Evolutionary conservation across 2,797 vertebrate genomes (phyloP), one percentile per base, ranked within the genome.

Genomic region (Acrocephalus scirpaceus): DNA sequence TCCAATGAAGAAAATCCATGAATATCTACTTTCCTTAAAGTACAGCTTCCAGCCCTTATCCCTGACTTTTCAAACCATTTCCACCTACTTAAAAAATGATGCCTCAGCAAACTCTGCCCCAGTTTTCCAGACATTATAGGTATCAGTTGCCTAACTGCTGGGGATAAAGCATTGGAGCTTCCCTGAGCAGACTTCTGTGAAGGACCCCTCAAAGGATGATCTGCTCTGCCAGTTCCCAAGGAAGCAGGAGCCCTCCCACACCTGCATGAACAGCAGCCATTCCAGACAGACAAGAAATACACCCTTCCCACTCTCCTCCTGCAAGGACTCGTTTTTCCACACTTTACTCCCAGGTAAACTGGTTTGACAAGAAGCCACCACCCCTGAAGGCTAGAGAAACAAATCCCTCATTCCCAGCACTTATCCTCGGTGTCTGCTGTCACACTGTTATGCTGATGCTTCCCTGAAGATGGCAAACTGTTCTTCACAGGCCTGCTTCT

Each of bases 1-100:
- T 5, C 19, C 51, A 30, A 1, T 14, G 10, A 91, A 57, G 11
- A 65, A 66, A 85, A 42, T 6, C 4, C 7, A 7, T 17, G 0
- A 85, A 11, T 47, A n/a, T 9, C n/a, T 54, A 34, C 13, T 47
- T 75, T 11, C 17, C 9, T 18, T 27, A 13, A 66, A 71, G 18
- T 23, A 74, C 5, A 83, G 2, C 29, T 79, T 34, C 51, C 19
- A 11, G 34, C 15, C 51, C 42, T 69, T 53, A 66, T 16, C 78
- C 26, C 40, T 50, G 50, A 40, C 5, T 65, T 92, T 57, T 60
- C 23, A 71, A 8, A 5, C 23, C 7, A 40, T 27, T 91, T 76
- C 42, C 14, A 58, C 36, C 26, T 29, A 40, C 20, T 25, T 54
- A n/a, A 79, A 4, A 80, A 66, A 34, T 38, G 19, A 20, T 19